Base-by-base conservation (phyloP, 2,888 invertebrate genomes). In the Eristalis pertinax region DNA sequence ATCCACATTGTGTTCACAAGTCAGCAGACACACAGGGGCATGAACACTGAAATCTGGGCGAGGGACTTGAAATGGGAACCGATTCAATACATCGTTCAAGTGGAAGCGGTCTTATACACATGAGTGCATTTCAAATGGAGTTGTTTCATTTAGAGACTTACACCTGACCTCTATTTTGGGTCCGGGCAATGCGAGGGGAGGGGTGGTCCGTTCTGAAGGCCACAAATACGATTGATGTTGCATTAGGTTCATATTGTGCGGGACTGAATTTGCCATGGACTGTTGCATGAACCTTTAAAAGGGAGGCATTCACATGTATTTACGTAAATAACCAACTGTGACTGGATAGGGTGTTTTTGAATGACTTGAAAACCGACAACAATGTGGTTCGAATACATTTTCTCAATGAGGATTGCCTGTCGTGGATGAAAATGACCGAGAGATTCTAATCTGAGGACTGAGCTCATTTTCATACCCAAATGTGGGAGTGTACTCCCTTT, bases 91-190 rank as follows among this genome's bases (percentile, higher is more conserved):
- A 32, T 63, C 50, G 19, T 50, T 73, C 43, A 73, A 63, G 73
- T 24, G 73, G 73, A 73, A 73, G 63, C 32, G 43, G 63, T 63
- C 73, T 41, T 50, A 43, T 7, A 63, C 73, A 63, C 73, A 63
- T 73, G 73, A 73, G 43, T 63, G 50, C 73, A 73, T 63, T 73
- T 63, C 63, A 63, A 73, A 73, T 63, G 32, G 43, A 73, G 15
- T 32, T 73, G 19, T 32, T 50, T 50, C 50, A 50, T 8, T 19
- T 50, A 8, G 50, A 19, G 50, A n/a, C 19, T 50, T 50, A 50
- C 50, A 50, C 50, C 50, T 50, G 50, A 50, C 50, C 50, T 50
- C 50, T 19, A 50, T 50, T 50, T 50, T 50, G 19, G 7, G 50
- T 19, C 19, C 50, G 7, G 50, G 15, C 43, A 43, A 19, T 2